Base-by-base conservation (phyloP, 2,888 invertebrate species). In the Sarcophaga variegata region DNA sequence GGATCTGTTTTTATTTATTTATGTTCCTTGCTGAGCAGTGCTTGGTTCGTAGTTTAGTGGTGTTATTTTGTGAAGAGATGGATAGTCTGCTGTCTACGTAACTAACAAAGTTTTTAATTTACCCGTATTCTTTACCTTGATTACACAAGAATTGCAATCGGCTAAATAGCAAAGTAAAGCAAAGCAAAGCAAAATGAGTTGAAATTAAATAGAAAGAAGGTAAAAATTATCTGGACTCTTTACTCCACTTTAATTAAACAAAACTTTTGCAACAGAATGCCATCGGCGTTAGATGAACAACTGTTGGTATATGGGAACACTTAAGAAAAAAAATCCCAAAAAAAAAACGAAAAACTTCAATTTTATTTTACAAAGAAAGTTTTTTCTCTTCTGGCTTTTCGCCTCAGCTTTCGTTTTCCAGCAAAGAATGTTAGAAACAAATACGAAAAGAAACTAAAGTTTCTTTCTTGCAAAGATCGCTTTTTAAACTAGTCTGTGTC, bases 191-290 rank as follows among this genome's bases (percentile, higher is more conserved):
- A 54, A 17, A 14, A 17, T 17, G 17, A 14, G 12, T 54, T 17
- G 12, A 14, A 14, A 54, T 12, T 14, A 78, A 45, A n/a, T n/a
- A 71, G 22, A 45, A 60, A 49, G 66, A 10, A 37, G 12, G 47
- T 8, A 66, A 79, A 72, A 64, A 74, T 77, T 86, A 77, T 81
- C 79, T 77, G 83, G 37, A 83, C 81, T 86, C 37, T 47, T 77
- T 81, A 60, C 72, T 83, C 72, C 47, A 64, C 67, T 83, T 80
- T 77, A 85, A 81, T 85, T 85, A 85, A 81, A 77, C 76, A 85
- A 71, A 85, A 84, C 37, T 11, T 37, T 81, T 78, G 11, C 37
- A 54, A 54, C 45, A 70, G 69, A 80, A 81, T 81, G 76, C 83
- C 81, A 60, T 25, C 69, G 77, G 83, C 80, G 59, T 78, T 77